Conservation (phyloP, 1,140 invertebrate genomes). For the Cotesia vestalis region DNA sequence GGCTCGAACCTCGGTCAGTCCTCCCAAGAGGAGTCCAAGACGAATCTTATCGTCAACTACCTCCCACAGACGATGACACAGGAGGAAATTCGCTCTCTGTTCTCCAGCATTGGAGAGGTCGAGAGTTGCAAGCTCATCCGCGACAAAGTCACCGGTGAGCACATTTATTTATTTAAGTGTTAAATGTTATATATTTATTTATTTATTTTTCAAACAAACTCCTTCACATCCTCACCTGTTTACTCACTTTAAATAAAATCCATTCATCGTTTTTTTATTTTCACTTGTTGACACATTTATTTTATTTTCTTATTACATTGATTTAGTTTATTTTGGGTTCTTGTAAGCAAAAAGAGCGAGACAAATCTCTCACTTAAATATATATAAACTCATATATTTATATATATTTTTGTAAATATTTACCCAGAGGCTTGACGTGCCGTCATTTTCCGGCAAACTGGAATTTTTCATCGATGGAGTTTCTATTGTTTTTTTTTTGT, state of each 20-base stretch:
- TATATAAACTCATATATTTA: not conserved
- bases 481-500: not conserved
- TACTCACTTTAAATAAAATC: not conserved
- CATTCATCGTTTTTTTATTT: not conserved
- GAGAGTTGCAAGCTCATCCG: conserved; percentile 99
- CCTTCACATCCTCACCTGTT: conserved; percentile 8
- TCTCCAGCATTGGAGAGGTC: conserved; percentile 97
- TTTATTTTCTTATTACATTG: not conserved
- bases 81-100: conserved; percentile 96
- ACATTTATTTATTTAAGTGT: conserved; percentile 9
- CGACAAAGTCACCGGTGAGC: conserved; percentile 95
- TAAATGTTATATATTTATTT: conserved; percentile 6
- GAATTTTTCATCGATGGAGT: not conserved
- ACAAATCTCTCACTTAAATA: not conserved
- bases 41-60: conserved; percentile 99
- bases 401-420: no score
- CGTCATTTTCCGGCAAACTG: not conserved
- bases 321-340: not conserved
- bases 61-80: conserved; percentile 99
- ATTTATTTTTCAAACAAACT: conserved; percentile 5
- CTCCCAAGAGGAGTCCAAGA: conserved; percentile 91
- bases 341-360: conserved; percentile 11
- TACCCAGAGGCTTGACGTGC: not conserved
- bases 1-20: conserved; percentile 74
- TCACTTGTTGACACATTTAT: not conserved